Evolutionary conservation across 2,888 invertebrate genomes (phyloP), one percentile per base, ranked within the genome.

Genomic region (Morpho deidamia): DNA sequence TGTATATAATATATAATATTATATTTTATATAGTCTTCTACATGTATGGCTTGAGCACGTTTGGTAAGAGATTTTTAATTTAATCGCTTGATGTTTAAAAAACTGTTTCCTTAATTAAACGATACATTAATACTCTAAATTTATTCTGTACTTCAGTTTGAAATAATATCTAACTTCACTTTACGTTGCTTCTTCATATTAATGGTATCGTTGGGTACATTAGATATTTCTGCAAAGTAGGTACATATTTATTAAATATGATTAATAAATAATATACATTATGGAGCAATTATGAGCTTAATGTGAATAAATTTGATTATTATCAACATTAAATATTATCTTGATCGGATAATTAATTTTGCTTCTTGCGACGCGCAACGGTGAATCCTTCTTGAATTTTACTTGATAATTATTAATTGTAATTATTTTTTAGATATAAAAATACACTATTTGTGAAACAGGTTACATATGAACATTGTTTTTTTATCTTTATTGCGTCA

Each of bases 241-340:
- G 51, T 44, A 51, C 44, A 44, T 51, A 58, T 49, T 23, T 51
- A 58, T 58, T 48, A 54, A 45, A 51, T 48, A 58, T 55, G 45
- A 38, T 52, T 45, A 56, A 56, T 56, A 56, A 56, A 56, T 59
- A 53, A 53, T 56, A 53, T 53, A 52, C 52, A 46, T 58, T 55
- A 58, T 46, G 45, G 42, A 44, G 50, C 53, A 57, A 51, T 60
- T 55, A 55, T 43, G 42, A 55, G 57, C 23, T 50, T 40, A 58
- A 57, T 53, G 46, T 52, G 55, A 60, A 59, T 61, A 61, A 58
- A 59, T 61, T 59, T 58, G 61, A 61, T 61, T 51, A 52, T 58
- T 55, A 61, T 61, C 61, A 52, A 50, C 49, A 49, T 57, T 58
- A 59, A 55, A 60, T 56, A 57, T 59, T 56, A 59, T 55, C 55